These are phyloP conservation scores for Epizoanthus rinbou DNA, from an alignment of 92 coral and sea anemone genomes.

Conservation along the genomic window DNA sequence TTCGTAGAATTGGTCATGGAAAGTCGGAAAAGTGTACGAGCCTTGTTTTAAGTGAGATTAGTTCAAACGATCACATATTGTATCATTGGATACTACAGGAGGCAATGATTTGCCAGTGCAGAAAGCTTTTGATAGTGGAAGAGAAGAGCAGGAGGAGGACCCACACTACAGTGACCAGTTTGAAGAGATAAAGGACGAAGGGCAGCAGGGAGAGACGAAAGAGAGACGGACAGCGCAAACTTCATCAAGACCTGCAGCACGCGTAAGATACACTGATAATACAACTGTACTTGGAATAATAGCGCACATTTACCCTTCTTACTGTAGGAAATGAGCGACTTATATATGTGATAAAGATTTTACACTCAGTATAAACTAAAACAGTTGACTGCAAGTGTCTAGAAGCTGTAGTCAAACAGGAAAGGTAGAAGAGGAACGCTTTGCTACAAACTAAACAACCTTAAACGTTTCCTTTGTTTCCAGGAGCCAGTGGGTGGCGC, in stretches of 20 bases:
- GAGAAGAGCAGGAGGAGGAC: constrained; percentile 28
- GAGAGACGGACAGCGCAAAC: neutral
- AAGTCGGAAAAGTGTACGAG: neutral
- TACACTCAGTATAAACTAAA: too few relatives aligned
- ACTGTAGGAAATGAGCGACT: too few relatives aligned
- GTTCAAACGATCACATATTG: too few relatives aligned
- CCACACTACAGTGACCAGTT: constrained; percentile 73
- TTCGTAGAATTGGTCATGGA: neutral
- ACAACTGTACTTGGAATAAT: too few relatives aligned
- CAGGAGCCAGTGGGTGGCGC: constrained; percentile 53
- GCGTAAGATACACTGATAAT: too few relatives aligned
- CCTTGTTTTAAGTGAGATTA: too few relatives aligned
- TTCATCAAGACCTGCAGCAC: constrained; percentile 43
- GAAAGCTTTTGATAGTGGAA: neutral
- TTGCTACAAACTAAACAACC: neutral
- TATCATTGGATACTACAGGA: neutral
- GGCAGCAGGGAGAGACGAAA: neutral
- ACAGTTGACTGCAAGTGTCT: too few relatives aligned
- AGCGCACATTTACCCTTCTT: too few relatives aligned
- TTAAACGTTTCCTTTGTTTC: neutral
- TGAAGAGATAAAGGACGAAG: constrained; percentile 57
- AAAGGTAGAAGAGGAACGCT: neutral
- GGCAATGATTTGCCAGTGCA: neutral
- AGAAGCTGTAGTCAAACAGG: too few relatives aligned
- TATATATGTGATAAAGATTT: too few relatives aligned